Conservation (phyloP, 2,797 vertebrate species). For the Phylloscopus collybita region DNA sequence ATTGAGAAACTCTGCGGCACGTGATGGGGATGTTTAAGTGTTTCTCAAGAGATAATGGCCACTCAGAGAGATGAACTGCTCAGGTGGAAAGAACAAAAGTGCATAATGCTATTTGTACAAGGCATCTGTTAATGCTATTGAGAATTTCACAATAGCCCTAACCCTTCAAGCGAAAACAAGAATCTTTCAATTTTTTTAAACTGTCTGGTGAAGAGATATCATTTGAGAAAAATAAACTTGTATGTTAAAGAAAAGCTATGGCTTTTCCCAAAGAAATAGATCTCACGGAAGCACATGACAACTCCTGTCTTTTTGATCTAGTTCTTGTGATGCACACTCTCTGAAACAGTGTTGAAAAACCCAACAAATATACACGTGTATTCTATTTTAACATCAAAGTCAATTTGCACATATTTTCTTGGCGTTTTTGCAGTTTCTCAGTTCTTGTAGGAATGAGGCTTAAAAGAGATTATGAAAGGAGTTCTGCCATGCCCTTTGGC, state of each 20-base stretch:
- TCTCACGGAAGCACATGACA: neutral
- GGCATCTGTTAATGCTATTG: neutral
- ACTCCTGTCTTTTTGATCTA: neutral
- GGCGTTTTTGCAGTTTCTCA: neutral
- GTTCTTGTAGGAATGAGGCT: neutral
- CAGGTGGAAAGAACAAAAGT: constrained; percentile 4
- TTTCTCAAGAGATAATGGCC: constrained; percentile 1
- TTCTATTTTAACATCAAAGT: neutral
- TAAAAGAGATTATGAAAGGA: neutral
- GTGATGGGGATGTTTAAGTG: neutral
- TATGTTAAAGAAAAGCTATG: neutral
- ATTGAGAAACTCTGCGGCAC: neutral
- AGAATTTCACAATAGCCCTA: neutral
- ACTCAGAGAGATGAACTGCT: neutral
- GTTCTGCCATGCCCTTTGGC: neutral
- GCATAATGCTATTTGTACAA: neutral
- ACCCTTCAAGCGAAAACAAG: neutral
- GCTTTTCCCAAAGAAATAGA: neutral
- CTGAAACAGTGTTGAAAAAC: neutral
- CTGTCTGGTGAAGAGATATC: neutral
- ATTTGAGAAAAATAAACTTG: neutral
- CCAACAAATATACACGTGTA: neutral
- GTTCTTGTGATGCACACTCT: neutral
- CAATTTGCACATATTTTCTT: neutral
- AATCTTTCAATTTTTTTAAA: neutral